Conservation (phyloP, 2,797 vertebrate species). For the Bovichtus variegatus region DNA sequence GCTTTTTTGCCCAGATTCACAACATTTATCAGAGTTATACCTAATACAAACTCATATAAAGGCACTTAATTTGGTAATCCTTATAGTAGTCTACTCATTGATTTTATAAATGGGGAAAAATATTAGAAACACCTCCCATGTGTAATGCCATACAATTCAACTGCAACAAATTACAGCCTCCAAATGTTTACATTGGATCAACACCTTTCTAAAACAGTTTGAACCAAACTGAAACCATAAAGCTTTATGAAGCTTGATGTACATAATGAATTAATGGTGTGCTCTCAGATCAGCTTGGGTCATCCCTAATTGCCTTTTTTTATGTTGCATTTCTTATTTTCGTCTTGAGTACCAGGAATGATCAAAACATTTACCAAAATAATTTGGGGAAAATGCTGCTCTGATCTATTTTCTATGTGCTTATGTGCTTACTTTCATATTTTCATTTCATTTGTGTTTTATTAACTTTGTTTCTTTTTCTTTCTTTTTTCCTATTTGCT, state of each 20-base stretch:
- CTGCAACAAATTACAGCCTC: background rate
- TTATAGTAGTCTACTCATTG: background rate
- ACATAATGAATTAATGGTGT: too few relatives aligned
- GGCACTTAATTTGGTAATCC: background rate
- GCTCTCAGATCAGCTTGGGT: background rate
- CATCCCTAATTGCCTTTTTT: conserved; percentile 27
- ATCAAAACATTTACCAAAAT: conserved; percentile 16
- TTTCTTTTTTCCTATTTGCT: conserved; percentile 63
- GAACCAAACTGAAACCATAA: background rate
- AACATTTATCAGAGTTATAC: background rate
- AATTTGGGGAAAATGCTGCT: conserved; percentile 44
- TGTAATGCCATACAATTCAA: background rate
- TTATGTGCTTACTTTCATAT: conserved; percentile 65
- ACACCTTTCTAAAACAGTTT: background rate
- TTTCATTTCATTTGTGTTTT: conserved; percentile 74
- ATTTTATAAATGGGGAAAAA: background rate
- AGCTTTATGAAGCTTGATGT: background rate
- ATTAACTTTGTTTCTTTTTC: conserved; percentile 75
- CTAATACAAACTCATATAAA: background rate
- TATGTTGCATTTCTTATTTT: conserved; percentile 31
- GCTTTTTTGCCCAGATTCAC: background rate
- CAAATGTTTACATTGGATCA: background rate
- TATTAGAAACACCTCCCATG: background rate
- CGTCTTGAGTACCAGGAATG: conserved; percentile 23
- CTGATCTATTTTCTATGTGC: conserved; percentile 55